Conservation (phyloP, 2,888 invertebrate species). For the Nemurella pictetii region DNA sequence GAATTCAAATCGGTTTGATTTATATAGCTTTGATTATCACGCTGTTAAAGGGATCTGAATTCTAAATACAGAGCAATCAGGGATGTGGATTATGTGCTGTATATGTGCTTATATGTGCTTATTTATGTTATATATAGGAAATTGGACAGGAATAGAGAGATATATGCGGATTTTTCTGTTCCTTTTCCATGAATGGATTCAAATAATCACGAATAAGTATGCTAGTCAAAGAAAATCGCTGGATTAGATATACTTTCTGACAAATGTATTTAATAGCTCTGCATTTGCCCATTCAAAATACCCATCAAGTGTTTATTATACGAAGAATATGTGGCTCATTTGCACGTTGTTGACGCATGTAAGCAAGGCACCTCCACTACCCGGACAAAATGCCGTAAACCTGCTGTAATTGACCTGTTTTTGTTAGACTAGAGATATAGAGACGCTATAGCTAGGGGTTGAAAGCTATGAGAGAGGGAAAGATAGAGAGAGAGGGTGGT, state of each 20-base stretch:
- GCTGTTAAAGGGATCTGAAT: not conserved
- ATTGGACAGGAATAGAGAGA: not conserved
- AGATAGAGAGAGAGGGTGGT: not conserved
- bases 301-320: no score
- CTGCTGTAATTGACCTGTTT: not conserved
- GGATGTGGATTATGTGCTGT: not conserved
- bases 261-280: no score
- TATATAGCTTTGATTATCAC: not conserved
- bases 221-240: no score
- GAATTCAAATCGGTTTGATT: conserved; percentile 15
- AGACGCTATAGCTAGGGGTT: no score
- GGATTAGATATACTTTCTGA: no score
- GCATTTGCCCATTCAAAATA: no score
- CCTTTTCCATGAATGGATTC: not conserved
- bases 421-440: not conserved
- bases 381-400: not conserved
- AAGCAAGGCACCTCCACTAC: not conserved
- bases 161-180: not conserved
- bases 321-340: no score
- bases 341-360: no score
- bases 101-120: not conserved
- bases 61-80: not conserved
- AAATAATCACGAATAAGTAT: no score
- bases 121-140: not conserved
- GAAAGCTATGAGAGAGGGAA: not conserved